Conservation (phyloP, 2,113 vertebrate species). For the Chaenocephalus aceratus region DNA sequence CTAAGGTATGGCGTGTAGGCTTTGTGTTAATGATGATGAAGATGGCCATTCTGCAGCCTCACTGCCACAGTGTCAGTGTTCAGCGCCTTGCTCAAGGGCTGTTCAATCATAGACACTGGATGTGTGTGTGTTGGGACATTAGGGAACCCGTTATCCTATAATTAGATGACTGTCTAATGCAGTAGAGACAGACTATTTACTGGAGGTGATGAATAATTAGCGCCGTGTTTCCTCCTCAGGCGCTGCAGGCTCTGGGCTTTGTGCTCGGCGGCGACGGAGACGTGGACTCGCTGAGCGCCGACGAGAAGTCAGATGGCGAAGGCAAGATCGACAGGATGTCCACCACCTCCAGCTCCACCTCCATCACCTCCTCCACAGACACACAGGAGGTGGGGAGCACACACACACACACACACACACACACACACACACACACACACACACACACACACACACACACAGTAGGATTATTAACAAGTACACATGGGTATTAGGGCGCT, state of each 20-base stretch:
- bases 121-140: background rate
- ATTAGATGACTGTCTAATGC: no score
- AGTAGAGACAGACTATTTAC: no score
- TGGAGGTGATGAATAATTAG: background rate
- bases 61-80: background rate
- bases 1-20: background rate
- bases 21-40: background rate
- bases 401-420: slow-evolving; percentile 9
- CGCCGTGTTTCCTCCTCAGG: slow-evolving; percentile 77
- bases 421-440: background rate
- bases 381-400: slow-evolving; percentile 86
- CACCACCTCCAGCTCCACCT: slow-evolving; percentile 92
- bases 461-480: slow-evolving; percentile 7
- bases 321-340: slow-evolving; percentile 90
- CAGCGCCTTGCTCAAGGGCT: slow-evolving; percentile 25
- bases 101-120: slow-evolving; percentile 16
- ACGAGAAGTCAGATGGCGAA: slow-evolving; percentile 92
- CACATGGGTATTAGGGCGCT: background rate
- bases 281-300: slow-evolving; percentile 89
- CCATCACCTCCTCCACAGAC: slow-evolving; percentile 90
- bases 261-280: slow-evolving; percentile 91
- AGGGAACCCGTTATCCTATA: background rate
- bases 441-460: slow-evolving; percentile 3
- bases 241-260: slow-evolving; percentile 94
- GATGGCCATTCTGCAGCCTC: slow-evolving; percentile 12